Conservation (phyloP, 1,140 invertebrate species). For the Bombus consobrinus region DNA sequence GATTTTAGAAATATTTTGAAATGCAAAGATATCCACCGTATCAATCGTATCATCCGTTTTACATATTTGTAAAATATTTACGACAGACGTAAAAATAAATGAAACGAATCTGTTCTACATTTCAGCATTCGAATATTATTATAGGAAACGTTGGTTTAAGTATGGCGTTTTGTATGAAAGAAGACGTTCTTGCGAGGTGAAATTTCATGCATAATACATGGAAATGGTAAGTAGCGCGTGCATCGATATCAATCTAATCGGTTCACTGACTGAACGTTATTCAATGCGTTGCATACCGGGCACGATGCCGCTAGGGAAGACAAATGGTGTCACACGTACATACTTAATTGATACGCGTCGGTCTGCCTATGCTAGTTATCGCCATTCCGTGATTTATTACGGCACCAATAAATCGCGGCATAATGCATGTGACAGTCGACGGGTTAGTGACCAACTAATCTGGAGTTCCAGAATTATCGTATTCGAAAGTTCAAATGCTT, state of each 20-base stretch:
- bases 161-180: not conserved
- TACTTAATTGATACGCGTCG: slow-evolving; percentile 8
- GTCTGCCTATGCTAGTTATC: not conserved
- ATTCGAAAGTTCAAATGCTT: not conserved
- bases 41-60: no score
- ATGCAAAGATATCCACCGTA: no score
- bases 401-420: not conserved
- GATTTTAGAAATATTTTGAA: no score
- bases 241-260: slow-evolving; percentile 37
- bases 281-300: slow-evolving; percentile 1
- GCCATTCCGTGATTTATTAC: not conserved
- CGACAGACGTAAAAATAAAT: no score
- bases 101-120: not conserved
- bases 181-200: not conserved
- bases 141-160: not conserved
- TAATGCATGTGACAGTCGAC: not conserved
- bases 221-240: not conserved
- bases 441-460: not conserved
- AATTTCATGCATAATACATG: slow-evolving; percentile 5
- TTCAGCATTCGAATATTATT: not conserved
- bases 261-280: slow-evolving; percentile 27
- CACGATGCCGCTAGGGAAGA: slow-evolving; percentile 11
- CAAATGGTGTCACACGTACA: slow-evolving; percentile 15
- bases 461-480: not conserved
- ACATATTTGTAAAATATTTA: no score